These are phyloP conservation scores for Mesitornis unicolor DNA, from an alignment of 2,113 vertebrate genomes.

Conservation along the genomic window DNA sequence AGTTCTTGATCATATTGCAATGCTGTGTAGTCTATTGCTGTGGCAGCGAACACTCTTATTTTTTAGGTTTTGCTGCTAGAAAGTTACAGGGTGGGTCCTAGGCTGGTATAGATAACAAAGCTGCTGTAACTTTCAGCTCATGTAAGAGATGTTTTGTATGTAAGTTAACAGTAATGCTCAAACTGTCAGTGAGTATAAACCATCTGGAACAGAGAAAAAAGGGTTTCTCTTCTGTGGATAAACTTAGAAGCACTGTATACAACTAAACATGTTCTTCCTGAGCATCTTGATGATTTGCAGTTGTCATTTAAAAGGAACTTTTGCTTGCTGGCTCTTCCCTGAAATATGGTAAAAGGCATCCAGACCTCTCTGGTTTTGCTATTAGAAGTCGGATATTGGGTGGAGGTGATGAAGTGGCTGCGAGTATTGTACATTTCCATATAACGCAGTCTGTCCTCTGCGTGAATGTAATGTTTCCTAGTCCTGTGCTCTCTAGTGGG, in stretches of 20 bases:
- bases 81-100: neutral
- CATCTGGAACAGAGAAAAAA: neutral
- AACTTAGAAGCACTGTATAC: neutral
- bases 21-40: neutral
- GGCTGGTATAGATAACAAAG: neutral
- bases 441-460: neutral
- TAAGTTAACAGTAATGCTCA: neutral
- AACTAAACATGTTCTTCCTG: neutral
- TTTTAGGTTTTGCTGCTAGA: neutral
- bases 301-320: neutral
- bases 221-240: neutral
- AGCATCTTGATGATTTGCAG: neutral
- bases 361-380: neutral
- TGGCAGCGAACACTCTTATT: neutral
- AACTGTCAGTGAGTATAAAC: neutral
- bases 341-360: neutral
- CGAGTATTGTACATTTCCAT: rapidly evolving
- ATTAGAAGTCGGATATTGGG: neutral
- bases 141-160: neutral
- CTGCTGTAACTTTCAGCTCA: neutral
- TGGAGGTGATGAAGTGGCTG: neutral
- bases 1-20: neutral
- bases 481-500: neutral
- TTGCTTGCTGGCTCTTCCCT: neutral
- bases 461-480: neutral